A percentile compares a stretch with the other conserved stretches of the same genome.
Conservation (phyloP, 2,888 invertebrate genomes). For the Drosophila anomelani region DNA sequence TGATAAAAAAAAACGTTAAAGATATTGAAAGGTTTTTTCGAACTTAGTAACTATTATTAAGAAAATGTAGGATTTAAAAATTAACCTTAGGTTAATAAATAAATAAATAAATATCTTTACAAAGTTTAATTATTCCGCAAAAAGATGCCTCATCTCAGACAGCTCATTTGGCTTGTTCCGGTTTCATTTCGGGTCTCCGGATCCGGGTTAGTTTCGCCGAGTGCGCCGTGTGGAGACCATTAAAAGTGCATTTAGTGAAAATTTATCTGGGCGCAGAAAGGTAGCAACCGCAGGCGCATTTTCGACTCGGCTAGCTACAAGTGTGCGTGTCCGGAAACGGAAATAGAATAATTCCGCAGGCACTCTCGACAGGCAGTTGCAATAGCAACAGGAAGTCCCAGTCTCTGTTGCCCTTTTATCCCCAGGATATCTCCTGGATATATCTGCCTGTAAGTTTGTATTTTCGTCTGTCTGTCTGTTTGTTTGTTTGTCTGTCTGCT, state of each 20-base stretch:
- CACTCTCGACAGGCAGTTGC: conserved; percentile 53
- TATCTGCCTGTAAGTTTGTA: conserved; percentile 16
- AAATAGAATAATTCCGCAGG: conserved; percentile 77
- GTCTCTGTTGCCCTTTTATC: conserved; percentile 20
- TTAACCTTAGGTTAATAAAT: no score
- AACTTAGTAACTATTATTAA: no score
- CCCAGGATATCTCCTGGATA: conserved; percentile 17
- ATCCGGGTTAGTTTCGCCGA: conserved; percentile 43
- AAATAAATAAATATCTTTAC: no score
- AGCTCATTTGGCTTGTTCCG: conserved; percentile 25
- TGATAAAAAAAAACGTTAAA: no score
- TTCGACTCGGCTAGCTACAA: conserved; percentile 57
- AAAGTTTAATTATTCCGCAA: neutral
- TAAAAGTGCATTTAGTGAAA: conserved; percentile 79
- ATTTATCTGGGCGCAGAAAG: conserved; percentile 72
- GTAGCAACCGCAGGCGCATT: conserved; percentile 72
- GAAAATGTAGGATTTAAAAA: no score
- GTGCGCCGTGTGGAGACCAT: conserved; percentile 59
- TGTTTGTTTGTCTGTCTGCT: conserved; percentile 52
- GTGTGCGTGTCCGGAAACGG: conserved; percentile 75
- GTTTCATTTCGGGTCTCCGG: conserved; percentile 18
- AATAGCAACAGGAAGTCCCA: conserved; percentile 47
- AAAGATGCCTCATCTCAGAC: conserved; percentile 35
- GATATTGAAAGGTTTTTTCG: neutral
- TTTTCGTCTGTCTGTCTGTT: conserved; percentile 23